Evolutionary conservation across 2,888 invertebrate genomes (phyloP), one percentile per base, ranked within the genome.

Genomic region (Loripinus fragilis): DNA sequence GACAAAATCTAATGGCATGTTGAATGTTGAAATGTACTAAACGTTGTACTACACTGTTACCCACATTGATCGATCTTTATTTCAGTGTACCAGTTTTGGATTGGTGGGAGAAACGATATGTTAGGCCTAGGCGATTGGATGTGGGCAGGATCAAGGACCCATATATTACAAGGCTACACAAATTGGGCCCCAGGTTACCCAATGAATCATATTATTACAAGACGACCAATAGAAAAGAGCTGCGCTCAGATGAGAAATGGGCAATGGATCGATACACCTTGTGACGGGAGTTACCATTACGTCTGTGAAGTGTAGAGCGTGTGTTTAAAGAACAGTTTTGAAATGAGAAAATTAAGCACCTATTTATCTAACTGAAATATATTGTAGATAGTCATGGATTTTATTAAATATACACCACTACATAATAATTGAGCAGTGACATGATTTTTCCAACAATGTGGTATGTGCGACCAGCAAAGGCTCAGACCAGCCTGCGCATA

Each of bases 71-170:
- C 12, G 38, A n/a, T 38, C 12, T 38, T 17, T 15, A 45, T 20
- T 45, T 45, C 25, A 52, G 52, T 52, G 5, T 23, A 8, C 52
- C 5, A 25, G 7, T 23, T 52, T 52, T 52, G 52, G 52, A 52
- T 52, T 25, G 52, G 52, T 7, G 52, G 25, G n/a, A 52, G 52
- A 52, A 52, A 52, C 25, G 25, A 52, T 25, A 52, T 52, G 52
- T 15, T 52, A 8, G 52, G 52, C 15, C 5, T 52, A 25, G 52
- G 52, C 10, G 52, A 52, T 15, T 52, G 52, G 52, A 25, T 52
- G 52, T 52, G 52, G 52, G 15, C 25, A 10, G 5, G 1, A 7
- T 25, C 52, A 20, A 52, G 15, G 25, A 52, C 52, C 2, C 52
- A 52, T 15, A 23, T 52, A 7, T 2, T 25, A 8, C 52, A 52